These are phyloP conservation scores for Idaea biselata DNA, from an alignment of 2,888 invertebrate genomes.

Conservation along the genomic window DNA sequence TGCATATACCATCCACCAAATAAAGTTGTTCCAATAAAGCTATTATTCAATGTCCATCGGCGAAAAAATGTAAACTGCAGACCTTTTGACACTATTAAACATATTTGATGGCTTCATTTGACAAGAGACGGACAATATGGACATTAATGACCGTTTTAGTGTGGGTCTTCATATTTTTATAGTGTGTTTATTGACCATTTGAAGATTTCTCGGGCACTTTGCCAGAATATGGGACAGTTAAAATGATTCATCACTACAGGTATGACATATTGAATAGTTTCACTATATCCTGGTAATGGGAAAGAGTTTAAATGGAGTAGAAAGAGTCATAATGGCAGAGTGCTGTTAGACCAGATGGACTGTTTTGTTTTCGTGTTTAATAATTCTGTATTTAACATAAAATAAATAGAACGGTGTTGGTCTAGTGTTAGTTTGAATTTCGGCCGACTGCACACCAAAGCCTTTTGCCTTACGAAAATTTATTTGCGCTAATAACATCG, in stretches of 20 bases:
- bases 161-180: constrained; percentile 72
- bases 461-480: no score
- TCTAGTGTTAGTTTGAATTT: no score
- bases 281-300: constrained; percentile 62
- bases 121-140: constrained; percentile 72
- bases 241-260: constrained; percentile 69
- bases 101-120: constrained; percentile 73
- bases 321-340: neutral
- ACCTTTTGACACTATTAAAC: constrained; percentile 47
- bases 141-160: constrained; percentile 74
- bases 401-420: no score
- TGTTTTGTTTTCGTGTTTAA: neutral
- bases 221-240: constrained; percentile 53
- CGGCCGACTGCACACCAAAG: no score
- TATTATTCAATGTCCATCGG: neutral
- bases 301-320: constrained; percentile 16
- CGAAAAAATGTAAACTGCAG: constrained; percentile 5
- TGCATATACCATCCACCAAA: no score
- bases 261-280: constrained; percentile 61
- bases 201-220: constrained; percentile 55
- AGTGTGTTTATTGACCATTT: constrained; percentile 78
- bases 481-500: no score
- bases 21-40: no score
- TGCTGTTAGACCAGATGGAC: neutral
- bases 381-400: neutral